Conservation (phyloP, 2,797 vertebrate species). For the Danio aesculapii region DNA sequence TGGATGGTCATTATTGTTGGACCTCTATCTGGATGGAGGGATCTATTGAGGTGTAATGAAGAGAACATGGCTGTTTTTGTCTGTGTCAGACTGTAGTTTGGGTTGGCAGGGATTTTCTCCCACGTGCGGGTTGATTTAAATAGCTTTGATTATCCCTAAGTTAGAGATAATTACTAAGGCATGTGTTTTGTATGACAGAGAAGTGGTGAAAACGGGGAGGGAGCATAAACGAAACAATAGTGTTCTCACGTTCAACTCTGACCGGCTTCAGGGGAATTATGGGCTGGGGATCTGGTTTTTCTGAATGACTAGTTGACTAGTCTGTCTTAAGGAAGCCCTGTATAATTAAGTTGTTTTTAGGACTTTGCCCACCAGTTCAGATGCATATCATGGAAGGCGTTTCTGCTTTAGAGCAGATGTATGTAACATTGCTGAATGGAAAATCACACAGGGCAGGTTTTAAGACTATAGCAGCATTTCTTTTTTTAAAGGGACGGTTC, state of each 20-base stretch:
- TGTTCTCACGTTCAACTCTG: background rate
- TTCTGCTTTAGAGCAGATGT: background rate
- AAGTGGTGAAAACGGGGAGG: conserved; percentile 6
- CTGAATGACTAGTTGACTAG: conserved; percentile 7
- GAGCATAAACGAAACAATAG: background rate
- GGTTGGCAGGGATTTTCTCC: conserved; percentile 10
- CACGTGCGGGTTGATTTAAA: background rate
- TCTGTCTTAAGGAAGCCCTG: background rate
- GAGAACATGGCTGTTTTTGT: background rate
- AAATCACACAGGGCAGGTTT: background rate
- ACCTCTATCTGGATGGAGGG: conserved; percentile 33
- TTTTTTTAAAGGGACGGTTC: background rate
- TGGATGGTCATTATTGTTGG: conserved; percentile 54
- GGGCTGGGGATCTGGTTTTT: conserved; percentile 7
- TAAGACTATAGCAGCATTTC: background rate
- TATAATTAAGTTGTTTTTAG: conserved; percentile 25
- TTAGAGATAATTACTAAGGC: conserved; percentile 43
- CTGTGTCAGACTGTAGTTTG: conserved; percentile 4
- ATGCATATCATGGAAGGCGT: background rate
- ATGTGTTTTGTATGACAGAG: conserved; percentile 24
- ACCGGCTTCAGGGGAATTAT: conserved; percentile 11
- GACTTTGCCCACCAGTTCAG: background rate
- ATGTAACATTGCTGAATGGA: background rate
- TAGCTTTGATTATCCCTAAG: conserved; percentile 22
- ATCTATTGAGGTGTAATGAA: conserved; percentile 37